A percentile compares a stretch with the other conserved stretches of the same genome.
Conservation (phyloP, 1,140 invertebrate genomes). For the Pinna nobilis region DNA sequence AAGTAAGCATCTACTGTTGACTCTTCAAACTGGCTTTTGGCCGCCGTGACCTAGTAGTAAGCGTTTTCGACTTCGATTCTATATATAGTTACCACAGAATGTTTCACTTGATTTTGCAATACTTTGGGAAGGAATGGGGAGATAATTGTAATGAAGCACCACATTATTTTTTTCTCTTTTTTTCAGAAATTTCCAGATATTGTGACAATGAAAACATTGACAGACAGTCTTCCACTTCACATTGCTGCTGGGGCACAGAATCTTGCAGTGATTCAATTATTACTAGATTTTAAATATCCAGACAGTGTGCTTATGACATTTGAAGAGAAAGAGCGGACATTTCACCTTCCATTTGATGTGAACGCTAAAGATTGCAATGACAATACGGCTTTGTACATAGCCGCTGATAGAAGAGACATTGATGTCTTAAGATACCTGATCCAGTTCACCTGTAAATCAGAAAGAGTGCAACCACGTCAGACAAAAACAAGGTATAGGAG, state of each 20-base stretch:
- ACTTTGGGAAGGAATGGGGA: too few relatives aligned
- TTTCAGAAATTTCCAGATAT: constrained; percentile 80
- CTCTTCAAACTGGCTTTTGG: too few relatives aligned
- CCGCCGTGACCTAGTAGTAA: too few relatives aligned
- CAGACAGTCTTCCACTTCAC: constrained; percentile 94
- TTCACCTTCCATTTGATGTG: constrained; percentile 54
- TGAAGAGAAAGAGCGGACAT: constrained; percentile 41
- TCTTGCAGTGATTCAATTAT: constrained; percentile 77
- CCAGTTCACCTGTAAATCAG: constrained; percentile 85
- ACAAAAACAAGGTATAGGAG: neutral
- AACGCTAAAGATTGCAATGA: constrained; percentile 61
- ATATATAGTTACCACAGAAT: too few relatives aligned
- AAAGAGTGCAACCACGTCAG: constrained; percentile 42
- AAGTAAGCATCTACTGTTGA: too few relatives aligned
- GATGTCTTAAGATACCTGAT: constrained; percentile 61
- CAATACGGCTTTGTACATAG: constrained; percentile 65
- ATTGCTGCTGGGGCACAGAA: constrained; percentile 93
- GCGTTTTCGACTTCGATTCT: too few relatives aligned
- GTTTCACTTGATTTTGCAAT: too few relatives aligned
- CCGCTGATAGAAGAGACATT: constrained; percentile 55
- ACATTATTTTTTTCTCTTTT: constrained; percentile 26
- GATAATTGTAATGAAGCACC: too few relatives aligned
- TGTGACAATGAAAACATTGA: constrained; percentile 87
- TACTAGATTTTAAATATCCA: constrained; percentile 91
- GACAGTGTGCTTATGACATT: constrained; percentile 41